Base-by-base conservation (phyloP, 2,888 invertebrate genomes). In the Deilephila porcellus region DNA sequence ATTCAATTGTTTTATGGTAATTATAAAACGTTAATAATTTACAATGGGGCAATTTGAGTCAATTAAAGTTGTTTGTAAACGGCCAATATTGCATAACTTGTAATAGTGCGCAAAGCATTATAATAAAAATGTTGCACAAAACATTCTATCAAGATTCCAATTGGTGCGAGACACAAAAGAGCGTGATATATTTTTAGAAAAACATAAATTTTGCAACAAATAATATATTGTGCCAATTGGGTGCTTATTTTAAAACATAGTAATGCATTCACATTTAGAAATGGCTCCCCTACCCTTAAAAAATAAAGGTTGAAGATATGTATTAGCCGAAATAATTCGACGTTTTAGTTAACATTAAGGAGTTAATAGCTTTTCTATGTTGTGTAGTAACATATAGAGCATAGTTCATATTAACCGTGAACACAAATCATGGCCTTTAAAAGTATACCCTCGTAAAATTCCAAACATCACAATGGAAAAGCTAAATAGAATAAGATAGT, bases 91-190 rank as follows among this genome's bases (percentile, higher is more conserved):
- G 56, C 56, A 56, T 56, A n/a, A 56, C n/a, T 56, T 29, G 37
- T 17, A 45, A 25, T n/a, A 52, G 62, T 60, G 64, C 60, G 45
- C 19, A 17, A 74, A 71, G 70, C 71, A 76, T 20, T 56, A 71
- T 59, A 53, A 75, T 70, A 71, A 56, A 56, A 74, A 78, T 74
- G 75, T 62, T 72, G 70, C 32, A 56, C 59, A 67, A 52, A 25
- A 52, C 67, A 52, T 25, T 67, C 37, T 8, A 32, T 5, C n/a
- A 76, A 76, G 17, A 70, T 56, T 56, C 34, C 53, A 71, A 56
- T 11, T 25, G 34, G 70, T 71, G 56, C 45, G 19, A 60, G 34
- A 60, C 34, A 71, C 11, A 71, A 59, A 56, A 56, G 70, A 71
- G 32, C 34, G 59, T 71, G 56, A 71, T 29, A 29, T 62, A 32